phyloP scores from a whole-genome alignment of 2,113 vertebrate species.

The Lampris megalopsis region DNA sequence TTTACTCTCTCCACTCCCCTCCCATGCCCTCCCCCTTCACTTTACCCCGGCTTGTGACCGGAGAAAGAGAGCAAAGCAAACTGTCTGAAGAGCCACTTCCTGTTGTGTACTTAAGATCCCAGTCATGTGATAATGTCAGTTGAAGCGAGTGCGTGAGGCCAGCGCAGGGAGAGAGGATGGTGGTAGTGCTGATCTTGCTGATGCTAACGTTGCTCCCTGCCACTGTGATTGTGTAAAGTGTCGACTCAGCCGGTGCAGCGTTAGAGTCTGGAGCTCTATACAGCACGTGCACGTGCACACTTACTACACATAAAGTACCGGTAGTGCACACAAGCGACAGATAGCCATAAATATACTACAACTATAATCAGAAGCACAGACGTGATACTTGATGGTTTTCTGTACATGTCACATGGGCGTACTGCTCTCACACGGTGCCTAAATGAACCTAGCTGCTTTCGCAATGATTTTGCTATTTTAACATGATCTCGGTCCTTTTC shows the following conservation, averaged over 20 bases:
- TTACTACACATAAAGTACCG: not conserved
- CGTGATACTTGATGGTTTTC: too few relatives aligned
- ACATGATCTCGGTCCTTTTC: slow-evolving; percentile 27
- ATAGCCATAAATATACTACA: not conserved
- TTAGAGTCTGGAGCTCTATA: slow-evolving; percentile 52
- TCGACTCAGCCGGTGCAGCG: slow-evolving; percentile 76
- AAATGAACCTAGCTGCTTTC: not conserved
- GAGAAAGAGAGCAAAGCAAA: slow-evolving; percentile 72
- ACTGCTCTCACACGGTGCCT: not conserved
- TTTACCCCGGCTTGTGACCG: slow-evolving; percentile 48
- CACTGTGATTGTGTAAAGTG: slow-evolving; percentile 78
- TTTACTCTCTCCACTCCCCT: slow-evolving; percentile 21
- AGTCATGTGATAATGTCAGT: slow-evolving; percentile 75
- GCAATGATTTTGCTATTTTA: slow-evolving; percentile 10
- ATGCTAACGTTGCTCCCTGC: slow-evolving; percentile 56
- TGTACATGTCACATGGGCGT: too few relatives aligned
- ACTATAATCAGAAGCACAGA: too few relatives aligned
- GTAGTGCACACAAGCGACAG: not conserved
- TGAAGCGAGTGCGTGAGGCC: slow-evolving; percentile 60
- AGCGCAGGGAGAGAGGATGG: slow-evolving; percentile 66
- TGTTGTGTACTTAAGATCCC: slow-evolving; percentile 80
- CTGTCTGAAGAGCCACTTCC: slow-evolving; percentile 79
- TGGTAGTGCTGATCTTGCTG: slow-evolving; percentile 78
- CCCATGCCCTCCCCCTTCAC: slow-evolving; percentile 22
- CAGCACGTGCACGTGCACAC: slow-evolving; percentile 31